Evolutionary conservation across 2,888 invertebrate genomes (phyloP).

Genomic region (Aphodius granarius): DNA sequence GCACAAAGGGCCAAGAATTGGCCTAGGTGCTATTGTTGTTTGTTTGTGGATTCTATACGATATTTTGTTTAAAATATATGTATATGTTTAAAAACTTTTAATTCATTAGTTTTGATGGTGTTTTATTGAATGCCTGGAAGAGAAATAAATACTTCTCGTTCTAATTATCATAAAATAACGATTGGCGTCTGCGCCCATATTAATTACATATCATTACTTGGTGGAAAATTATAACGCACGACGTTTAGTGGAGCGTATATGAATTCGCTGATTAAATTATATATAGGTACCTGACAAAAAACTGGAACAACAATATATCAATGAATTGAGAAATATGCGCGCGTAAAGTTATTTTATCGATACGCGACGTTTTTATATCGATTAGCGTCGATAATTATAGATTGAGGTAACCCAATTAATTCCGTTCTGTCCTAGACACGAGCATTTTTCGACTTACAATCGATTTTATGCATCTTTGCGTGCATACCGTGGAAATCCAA

Average conservation of each 20-base stretch:
- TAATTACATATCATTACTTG: conserved; percentile 11
- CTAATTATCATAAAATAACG: background rate
- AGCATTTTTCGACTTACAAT: background rate
- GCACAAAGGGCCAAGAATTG: too few relatives aligned
- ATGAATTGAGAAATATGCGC: background rate
- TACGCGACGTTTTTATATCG: background rate
- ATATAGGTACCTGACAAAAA: background rate
- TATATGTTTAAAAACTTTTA: too few relatives aligned
- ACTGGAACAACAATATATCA: background rate
- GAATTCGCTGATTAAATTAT: conserved; percentile 6
- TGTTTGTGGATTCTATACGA: too few relatives aligned
- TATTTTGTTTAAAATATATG: too few relatives aligned
- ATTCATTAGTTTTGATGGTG: too few relatives aligned
- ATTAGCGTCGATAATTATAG: background rate
- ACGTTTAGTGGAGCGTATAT: background rate
- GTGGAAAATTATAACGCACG: conserved; percentile 1
- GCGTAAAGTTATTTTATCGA: background rate
- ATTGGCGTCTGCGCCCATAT: conserved; percentile 3
- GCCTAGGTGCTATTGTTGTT: too few relatives aligned
- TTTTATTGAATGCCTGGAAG: background rate
- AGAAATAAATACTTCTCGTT: background rate
- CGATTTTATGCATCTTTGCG: background rate
- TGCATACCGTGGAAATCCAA: background rate
- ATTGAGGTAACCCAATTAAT: conserved; percentile 9
- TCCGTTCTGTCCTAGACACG: conserved; percentile 2